A percentile compares a stretch with the other conserved stretches of the same genome.
Conservation (phyloP, 2,113 vertebrate genomes). For the Hypanus sabinus region DNA sequence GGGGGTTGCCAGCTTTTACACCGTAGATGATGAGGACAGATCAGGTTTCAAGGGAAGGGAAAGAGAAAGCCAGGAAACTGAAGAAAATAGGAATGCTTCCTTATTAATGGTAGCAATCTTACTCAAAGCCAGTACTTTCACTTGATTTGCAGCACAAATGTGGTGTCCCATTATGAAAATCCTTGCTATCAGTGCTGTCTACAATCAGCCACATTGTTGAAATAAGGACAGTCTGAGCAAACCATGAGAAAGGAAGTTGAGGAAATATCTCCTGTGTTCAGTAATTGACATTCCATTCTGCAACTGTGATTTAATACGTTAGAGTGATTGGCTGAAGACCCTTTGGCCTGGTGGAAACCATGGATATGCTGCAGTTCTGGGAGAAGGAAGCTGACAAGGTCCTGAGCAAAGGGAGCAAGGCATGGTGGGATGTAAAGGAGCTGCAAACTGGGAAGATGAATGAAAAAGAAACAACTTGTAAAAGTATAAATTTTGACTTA, state of each 20-base stretch:
- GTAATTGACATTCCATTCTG: neutral
- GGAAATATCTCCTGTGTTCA: neutral
- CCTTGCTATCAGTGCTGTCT: neutral
- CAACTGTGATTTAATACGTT: neutral
- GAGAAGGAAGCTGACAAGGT: neutral
- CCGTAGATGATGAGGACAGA: neutral
- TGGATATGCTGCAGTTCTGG: neutral
- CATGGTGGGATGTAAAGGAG: neutral
- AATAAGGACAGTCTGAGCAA: neutral
- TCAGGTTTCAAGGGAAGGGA: neutral
- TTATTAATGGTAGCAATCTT: neutral
- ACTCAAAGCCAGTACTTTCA: neutral
- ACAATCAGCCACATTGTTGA: neutral
- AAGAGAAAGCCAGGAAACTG: neutral
- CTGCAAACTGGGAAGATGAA: neutral
- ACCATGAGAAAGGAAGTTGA: neutral
- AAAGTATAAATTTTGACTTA: neutral
- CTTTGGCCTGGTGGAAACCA: neutral
- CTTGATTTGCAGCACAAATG: neutral
- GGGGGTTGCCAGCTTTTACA: neutral
- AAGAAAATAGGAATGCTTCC: neutral
- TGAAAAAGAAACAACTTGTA: neutral
- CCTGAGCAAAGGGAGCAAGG: neutral
- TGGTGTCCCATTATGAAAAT: neutral
- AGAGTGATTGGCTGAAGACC: neutral